Evolutionary conservation across 2,888 invertebrate genomes (phyloP), one percentile per base, ranked within the genome.

Genomic region (Unio delphinus): DNA sequence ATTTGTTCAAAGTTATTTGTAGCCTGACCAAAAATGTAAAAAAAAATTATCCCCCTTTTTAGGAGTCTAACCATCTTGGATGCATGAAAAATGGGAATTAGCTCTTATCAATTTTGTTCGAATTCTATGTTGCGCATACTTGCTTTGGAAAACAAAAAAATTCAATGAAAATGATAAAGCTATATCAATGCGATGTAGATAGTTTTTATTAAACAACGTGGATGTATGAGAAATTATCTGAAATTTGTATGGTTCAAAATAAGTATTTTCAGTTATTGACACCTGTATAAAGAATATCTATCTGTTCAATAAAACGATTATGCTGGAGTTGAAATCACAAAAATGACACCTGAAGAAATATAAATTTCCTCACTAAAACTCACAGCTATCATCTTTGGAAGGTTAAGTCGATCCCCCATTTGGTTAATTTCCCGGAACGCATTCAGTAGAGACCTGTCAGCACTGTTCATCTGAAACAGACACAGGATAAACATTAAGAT

Each of bases 381-480:
- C 80, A 91, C 91, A 18, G 97, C 95, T 87, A 99, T 99, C 58
- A 97, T 98, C 90, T 96, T 95, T 0, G 99, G 96, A 84, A 99
- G 92, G 91, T 99, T 98, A 73, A 99, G 97, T 68, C 99, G 93
- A 90, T 99, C 99, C 0, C 97, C 97, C 99, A 99, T 99, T 73
- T 95, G 96, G 84, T 94, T 95, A 65, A 99, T 99, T 92, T 99
- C 98, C 90, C 96, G 93, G 90, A 98, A 98, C 30, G 99, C 98
- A 65, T 76, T 97, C 65, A 97, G 95, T 69, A 99, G 92, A 4
- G 99, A 95, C 90, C 99, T 92, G 89, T 99, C 99, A 7, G 97
- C 95, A 90, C 97, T 97, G 90, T 95, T 98, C 92, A 89, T 76
- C 88, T 89, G 75, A 1, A 74, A 76, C 6, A 66, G 20, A 63